Evolutionary conservation across 1,140 invertebrate species (phyloP).

Genomic region (Drosophila orena): DNA sequence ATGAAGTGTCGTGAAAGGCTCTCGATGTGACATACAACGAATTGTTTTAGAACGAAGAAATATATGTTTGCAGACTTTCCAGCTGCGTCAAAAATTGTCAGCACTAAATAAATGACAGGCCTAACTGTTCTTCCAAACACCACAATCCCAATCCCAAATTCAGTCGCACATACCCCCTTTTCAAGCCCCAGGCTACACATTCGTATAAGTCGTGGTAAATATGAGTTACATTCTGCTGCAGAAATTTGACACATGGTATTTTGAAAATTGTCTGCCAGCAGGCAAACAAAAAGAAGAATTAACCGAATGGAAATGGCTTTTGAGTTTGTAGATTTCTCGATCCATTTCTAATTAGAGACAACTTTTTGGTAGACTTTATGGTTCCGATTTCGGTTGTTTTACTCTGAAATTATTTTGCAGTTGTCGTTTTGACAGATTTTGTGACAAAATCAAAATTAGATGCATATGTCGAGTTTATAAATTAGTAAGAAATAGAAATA

Average conservation of each 20-base stretch:
- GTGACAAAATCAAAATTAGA: constrained; percentile 24
- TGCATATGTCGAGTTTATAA: constrained; percentile 1
- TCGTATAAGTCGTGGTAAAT: constrained; percentile 58
- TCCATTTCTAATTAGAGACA: constrained; percentile 82
- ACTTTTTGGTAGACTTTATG: constrained; percentile 54
- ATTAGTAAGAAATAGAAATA: too few relatives aligned
- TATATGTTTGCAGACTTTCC: constrained; percentile 64
- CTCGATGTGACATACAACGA: constrained; percentile 61
- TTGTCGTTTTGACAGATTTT: constrained; percentile 69
- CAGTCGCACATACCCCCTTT: neutral
- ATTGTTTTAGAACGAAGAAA: constrained; percentile 63
- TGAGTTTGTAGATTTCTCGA: constrained; percentile 60
- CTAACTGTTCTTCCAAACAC: constrained; percentile 42
- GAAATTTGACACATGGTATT: constrained; percentile 83
- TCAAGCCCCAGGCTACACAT: constrained; percentile 12
- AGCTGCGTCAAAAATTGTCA: constrained; percentile 82
- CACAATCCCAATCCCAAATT: neutral
- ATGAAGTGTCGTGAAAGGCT: constrained; percentile 56
- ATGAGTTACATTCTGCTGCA: constrained; percentile 68
- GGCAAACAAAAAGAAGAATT: constrained; percentile 36
- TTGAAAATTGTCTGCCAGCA: constrained; percentile 75
- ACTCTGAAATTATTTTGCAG: constrained; percentile 78
- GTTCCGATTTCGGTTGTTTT: constrained; percentile 55
- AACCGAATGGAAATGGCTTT: constrained; percentile 42
- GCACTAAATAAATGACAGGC: constrained; percentile 65